A percentile compares a stretch with the other conserved stretches of the same genome.
Conservation (phyloP, 2,113 vertebrate genomes). For the Procapra przewalskii region DNA sequence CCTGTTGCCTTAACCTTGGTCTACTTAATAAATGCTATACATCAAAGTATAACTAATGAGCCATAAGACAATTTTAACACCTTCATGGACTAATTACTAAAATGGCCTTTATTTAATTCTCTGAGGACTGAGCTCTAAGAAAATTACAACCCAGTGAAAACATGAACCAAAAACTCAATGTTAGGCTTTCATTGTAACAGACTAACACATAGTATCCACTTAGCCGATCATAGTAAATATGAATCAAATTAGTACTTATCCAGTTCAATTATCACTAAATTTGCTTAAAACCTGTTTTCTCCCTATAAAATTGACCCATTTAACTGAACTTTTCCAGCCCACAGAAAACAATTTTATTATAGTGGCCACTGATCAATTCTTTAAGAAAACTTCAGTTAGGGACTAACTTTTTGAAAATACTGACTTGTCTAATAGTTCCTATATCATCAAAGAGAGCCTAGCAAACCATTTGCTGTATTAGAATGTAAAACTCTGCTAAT, state of each 20-base stretch:
- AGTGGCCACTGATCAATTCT: neutral
- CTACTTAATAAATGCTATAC: neutral
- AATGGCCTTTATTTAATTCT: neutral
- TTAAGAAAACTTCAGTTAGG: neutral
- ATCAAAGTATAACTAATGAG: neutral
- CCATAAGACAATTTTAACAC: neutral
- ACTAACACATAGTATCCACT: neutral
- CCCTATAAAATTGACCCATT: neutral
- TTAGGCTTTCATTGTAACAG: neutral
- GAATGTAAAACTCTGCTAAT: neutral
- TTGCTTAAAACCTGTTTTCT: constrained; percentile 16
- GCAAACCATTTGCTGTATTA: neutral
- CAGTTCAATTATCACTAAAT: constrained; percentile 34
- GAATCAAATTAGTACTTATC: constrained; percentile 6
- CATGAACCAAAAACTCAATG: neutral
- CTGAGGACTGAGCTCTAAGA: neutral
- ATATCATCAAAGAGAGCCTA: neutral
- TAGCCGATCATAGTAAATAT: neutral
- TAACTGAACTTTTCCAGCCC: constrained; percentile 8
- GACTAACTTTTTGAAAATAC: neutral
- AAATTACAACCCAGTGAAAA: neutral
- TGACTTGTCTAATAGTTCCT: neutral
- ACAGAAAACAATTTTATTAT: constrained; percentile 33
- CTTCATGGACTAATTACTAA: neutral
- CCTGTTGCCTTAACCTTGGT: neutral